Conservation (phyloP, 1,140 invertebrate species). For the Aphis craccivora region DNA sequence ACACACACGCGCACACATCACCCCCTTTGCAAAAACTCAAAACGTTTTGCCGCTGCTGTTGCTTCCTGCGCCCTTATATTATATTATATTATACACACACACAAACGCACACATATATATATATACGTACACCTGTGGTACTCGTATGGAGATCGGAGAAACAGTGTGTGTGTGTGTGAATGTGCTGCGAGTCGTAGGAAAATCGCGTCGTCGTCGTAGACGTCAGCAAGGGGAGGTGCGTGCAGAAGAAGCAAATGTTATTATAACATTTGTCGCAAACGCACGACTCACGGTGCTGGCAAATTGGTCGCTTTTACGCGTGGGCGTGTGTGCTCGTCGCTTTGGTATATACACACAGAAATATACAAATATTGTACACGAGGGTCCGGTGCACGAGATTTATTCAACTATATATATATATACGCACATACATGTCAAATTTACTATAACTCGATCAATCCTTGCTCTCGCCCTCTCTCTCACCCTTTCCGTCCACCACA, state of each 20-base stretch:
- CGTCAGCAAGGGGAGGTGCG: neutral
- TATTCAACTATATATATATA: neutral
- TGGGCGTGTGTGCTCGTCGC: neutral
- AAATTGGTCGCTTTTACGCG: conserved; percentile 42
- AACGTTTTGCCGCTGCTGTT: neutral
- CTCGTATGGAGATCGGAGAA: neutral
- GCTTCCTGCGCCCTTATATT: neutral
- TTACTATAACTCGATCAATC: neutral
- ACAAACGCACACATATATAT: too few species aligned
- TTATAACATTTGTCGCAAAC: conserved; percentile 32
- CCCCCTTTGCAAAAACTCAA: neutral
- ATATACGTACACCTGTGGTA: neutral
- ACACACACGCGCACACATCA: neutral
- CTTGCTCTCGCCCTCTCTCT: neutral
- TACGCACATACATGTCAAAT: neutral
- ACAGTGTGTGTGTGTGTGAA: neutral
- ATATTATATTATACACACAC: too few species aligned
- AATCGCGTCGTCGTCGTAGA: neutral
- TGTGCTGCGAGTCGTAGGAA: neutral
- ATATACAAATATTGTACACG: neutral
- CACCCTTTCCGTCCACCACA: too few species aligned
- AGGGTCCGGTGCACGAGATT: conserved; percentile 1
- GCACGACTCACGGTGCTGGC: neutral
- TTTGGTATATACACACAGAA: neutral
- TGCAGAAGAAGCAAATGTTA: neutral